Evolutionary conservation across 53 echinoderm and acorn worm genomes (phyloP), one percentile per base, ranked within the genome.

Genomic region (Arbacia lixula): DNA sequence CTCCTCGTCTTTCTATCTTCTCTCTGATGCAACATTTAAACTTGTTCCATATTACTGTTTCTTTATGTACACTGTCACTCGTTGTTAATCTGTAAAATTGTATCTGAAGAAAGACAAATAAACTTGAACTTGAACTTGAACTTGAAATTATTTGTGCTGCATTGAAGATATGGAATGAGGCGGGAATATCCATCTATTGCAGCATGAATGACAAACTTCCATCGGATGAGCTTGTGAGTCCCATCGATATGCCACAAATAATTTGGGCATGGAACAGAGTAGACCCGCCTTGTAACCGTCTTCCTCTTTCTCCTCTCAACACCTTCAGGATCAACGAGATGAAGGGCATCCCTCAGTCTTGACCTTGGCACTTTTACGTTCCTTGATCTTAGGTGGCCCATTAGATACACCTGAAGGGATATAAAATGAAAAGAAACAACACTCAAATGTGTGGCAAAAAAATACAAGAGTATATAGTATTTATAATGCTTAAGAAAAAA

Each of bases 181-280:
- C 88, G 49, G 1, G 69, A 66, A 54, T 33, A 81, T 1, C 92
- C 92, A 72, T 92, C 92, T 55, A 88, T 85, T 21, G 69, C 85
- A 29, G 85, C 92, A 80, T 92, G 92, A 10, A 85, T 81, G 0
- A 92, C 91, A 66, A 91, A 63, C 22, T 68, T 68, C 80, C 85
- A 88, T 60, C 85, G 38, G 34, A 87, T 85, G n/a, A 87, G 37
- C 68, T 87, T 88, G 57, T 88, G 91, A 3, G 84, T 87, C 32
- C 78, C 91, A 76, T 91, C 85, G 28, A 91, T 72, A 29, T 90
- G 90, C 86, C 90, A 88, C 27, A 88, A 38, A 36, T 16, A 62
- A 42, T 84, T 83, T 2, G 84, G 88, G 36, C 74, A 54, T 19
- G 72, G 65, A 6, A 88, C 88, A 24, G 32, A 51, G 61, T 88